phyloP scores from a whole-genome alignment of 2,113 vertebrate genomes.

The Triplophysa tibetana region DNA sequence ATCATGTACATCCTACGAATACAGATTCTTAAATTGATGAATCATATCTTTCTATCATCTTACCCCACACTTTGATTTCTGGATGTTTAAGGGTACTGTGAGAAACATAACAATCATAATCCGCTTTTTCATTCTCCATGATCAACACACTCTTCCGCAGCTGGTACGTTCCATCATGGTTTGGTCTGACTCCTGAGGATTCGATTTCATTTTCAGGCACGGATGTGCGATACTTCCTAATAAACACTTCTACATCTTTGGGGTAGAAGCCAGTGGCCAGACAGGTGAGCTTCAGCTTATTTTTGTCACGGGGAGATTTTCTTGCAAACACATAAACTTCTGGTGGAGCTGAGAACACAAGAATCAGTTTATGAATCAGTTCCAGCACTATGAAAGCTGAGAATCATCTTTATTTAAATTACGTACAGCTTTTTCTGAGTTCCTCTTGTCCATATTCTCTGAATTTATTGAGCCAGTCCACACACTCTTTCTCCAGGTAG shows the following conservation, averaged over 20 bases:
- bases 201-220: constrained; percentile 5
- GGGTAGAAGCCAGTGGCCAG: constrained; percentile 47
- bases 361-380: not conserved
- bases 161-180: constrained; percentile 44
- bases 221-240: constrained; percentile 1
- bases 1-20: not conserved
- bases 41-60: not conserved
- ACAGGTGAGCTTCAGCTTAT: constrained; percentile 21
- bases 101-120: not conserved
- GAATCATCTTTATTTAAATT: not conserved
- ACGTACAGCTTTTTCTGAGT: constrained; percentile 6
- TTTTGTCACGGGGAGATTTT: not conserved
- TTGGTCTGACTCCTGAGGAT: constrained; percentile 40
- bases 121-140: not conserved
- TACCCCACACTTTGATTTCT: not conserved
- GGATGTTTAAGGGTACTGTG: not conserved
- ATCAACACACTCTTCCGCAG: constrained; percentile 9
- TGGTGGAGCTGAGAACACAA: constrained; percentile 29
- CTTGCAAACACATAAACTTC: constrained; percentile 1
- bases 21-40: not conserved
- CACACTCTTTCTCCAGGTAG: constrained; percentile 56
- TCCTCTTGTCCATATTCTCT: not conserved
- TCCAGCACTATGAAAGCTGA: not conserved
- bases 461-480: constrained; percentile 52
- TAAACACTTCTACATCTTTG: not conserved